Evolutionary conservation across 2,888 invertebrate genomes (phyloP).

Genomic region (Ischnura elegans): DNA sequence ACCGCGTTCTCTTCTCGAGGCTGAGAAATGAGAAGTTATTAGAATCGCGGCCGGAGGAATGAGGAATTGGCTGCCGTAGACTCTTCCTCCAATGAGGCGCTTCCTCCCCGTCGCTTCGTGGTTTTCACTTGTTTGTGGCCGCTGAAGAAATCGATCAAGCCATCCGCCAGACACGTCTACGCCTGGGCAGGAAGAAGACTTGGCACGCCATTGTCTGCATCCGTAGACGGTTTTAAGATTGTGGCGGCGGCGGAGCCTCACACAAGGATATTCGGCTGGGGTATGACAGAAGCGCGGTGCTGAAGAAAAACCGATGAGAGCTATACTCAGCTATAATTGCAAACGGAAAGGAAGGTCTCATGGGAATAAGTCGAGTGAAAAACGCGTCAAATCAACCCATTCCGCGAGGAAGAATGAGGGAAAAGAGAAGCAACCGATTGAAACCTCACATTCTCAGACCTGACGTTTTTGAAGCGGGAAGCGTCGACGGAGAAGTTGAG

Average conservation of each 20-base stretch:
- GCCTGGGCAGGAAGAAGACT: background rate
- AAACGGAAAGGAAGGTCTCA: background rate
- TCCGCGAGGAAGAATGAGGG: background rate
- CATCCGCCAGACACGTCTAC: conserved; percentile 36
- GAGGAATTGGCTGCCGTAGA: background rate
- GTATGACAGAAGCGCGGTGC: background rate
- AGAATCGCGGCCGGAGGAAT: background rate
- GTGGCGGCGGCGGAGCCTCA: background rate
- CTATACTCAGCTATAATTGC: background rate
- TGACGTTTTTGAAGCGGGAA: too few relatives aligned
- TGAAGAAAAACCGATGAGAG: conserved; percentile 14
- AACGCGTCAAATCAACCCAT: background rate
- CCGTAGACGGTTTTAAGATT: background rate
- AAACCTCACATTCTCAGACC: too few relatives aligned
- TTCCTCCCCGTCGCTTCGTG: background rate
- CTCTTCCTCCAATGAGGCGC: background rate
- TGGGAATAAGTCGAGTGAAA: background rate
- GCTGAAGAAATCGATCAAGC: background rate
- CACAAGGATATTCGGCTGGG: conserved; percentile 6
- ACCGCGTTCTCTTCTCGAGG: background rate
- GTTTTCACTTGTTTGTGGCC: background rate
- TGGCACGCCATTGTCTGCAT: conserved; percentile 20
- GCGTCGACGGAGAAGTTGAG: too few relatives aligned
- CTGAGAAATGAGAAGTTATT: background rate
- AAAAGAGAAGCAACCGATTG: too few relatives aligned